phyloP scores from a whole-genome alignment of 2,888 invertebrate genomes.

The Polydesmus complanatus region DNA sequence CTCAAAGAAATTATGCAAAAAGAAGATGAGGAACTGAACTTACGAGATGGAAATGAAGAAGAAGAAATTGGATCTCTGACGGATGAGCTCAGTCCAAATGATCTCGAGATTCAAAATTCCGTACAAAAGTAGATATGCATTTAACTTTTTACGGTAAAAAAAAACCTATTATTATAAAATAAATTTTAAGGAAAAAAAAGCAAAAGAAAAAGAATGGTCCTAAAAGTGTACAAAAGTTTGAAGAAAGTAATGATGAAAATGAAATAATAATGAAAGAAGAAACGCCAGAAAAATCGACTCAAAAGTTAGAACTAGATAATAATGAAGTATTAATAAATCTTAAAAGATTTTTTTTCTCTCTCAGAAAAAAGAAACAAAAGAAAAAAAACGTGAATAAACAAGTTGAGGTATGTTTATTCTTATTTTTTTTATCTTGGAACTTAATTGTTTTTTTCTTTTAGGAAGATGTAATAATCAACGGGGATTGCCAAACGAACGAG shows the following conservation, averaged over 20 bases:
- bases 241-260: background rate
- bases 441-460: background rate
- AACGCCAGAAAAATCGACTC: no score
- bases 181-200: slow-evolving; percentile 10
- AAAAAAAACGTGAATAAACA: no score
- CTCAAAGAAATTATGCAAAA: slow-evolving; percentile 40
- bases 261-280: no score
- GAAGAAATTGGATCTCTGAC: no score
- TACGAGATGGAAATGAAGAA: slow-evolving; percentile 16
- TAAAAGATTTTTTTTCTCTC: no score
- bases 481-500: slow-evolving; percentile 6
- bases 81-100: no score
- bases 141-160: background rate
- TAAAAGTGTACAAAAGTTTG: background rate
- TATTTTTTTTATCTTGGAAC: no score
- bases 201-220: background rate
- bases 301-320: no score
- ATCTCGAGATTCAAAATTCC: background rate
- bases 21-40: slow-evolving; percentile 27
- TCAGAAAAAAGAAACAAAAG: no score
- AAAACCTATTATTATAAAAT: background rate
- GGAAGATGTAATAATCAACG: background rate
- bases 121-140: background rate
- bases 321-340: no score
- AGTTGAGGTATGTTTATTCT: no score